Evolutionary conservation across 2,888 invertebrate genomes (phyloP).

Genomic region (Psococerastis gibbosa): DNA sequence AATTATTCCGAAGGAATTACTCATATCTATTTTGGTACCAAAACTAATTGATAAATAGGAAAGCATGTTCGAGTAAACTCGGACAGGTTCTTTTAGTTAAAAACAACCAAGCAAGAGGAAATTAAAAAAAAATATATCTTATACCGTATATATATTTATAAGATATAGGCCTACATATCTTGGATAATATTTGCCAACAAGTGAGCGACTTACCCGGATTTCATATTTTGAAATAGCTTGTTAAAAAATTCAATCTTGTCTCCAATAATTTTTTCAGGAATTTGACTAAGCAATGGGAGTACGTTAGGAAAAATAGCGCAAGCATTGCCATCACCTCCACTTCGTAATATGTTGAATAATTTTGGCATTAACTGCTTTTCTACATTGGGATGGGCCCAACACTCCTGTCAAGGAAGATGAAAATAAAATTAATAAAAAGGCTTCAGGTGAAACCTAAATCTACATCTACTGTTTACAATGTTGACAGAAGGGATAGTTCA

Average conservation of each 20-base stretch:
- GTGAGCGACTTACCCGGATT: slow-evolving; percentile 49
- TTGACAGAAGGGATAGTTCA: background rate
- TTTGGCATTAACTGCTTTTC: slow-evolving; percentile 55
- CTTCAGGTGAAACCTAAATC: too few relatives aligned
- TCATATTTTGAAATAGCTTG: slow-evolving; percentile 48
- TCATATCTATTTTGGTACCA: too few relatives aligned
- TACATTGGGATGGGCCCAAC: slow-evolving; percentile 47
- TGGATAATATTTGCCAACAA: too few relatives aligned
- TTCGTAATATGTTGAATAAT: slow-evolving; percentile 41
- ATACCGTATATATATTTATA: too few relatives aligned
- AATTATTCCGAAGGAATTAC: too few relatives aligned
- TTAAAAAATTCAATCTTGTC: slow-evolving; percentile 35
- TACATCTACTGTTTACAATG: background rate
- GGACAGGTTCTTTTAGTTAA: too few relatives aligned
- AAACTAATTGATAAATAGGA: too few relatives aligned
- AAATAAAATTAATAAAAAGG: slow-evolving; percentile 7
- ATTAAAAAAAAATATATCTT: slow-evolving; percentile 11
- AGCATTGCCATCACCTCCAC: slow-evolving; percentile 62
- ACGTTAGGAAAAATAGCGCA: slow-evolving; percentile 50
- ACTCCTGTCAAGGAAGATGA: slow-evolving; percentile 34
- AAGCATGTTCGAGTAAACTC: too few relatives aligned
- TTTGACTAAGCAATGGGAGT: slow-evolving; percentile 52
- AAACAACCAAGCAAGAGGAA: slow-evolving; percentile 4
- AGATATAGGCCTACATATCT: too few relatives aligned
- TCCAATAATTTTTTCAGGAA: slow-evolving; percentile 33